A percentile compares a stretch with the other conserved stretches of the same genome.
Evolutionary conservation across 2,797 vertebrate species (phyloP).

Genomic region (Lophotriccus pileatus): DNA sequence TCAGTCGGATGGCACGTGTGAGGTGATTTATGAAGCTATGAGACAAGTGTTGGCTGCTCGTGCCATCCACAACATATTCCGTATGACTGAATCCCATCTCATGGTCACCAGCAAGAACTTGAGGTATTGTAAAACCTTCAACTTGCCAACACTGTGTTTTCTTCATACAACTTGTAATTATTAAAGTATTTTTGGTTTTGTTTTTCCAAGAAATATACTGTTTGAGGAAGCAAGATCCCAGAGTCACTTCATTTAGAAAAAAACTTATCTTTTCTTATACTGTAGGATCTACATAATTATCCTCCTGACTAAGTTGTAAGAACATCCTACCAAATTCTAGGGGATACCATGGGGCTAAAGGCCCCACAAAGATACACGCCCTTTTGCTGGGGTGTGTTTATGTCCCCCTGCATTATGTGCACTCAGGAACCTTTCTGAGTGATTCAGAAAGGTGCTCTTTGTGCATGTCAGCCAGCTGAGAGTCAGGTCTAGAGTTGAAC

Average conservation of each 20-base stretch:
- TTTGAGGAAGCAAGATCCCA: not conserved
- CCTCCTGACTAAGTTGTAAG: not conserved
- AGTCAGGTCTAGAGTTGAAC: not conserved
- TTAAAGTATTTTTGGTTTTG: not conserved
- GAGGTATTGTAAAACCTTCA: conserved; percentile 75
- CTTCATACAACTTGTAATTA: not conserved
- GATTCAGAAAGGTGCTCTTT: not conserved
- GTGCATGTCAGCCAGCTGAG: rapidly evolving
- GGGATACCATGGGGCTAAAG: not conserved
- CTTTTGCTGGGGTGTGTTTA: not conserved
- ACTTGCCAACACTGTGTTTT: not conserved
- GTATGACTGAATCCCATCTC: conserved; percentile 91
- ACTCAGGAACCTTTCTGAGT: not conserved
- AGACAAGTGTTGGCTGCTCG: conserved; percentile 95
- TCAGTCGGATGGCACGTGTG: conserved; percentile 81
- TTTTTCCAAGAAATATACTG: not conserved
- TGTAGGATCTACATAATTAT: not conserved
- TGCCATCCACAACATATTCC: conserved; percentile 98
- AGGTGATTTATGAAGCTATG: conserved; percentile 98
- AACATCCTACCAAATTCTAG: not conserved
- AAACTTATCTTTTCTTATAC: not conserved
- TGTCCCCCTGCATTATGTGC: rapidly evolving
- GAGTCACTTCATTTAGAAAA: not conserved
- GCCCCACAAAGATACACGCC: not conserved
- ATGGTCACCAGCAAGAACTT: conserved; percentile 91